phyloP scores from a whole-genome alignment of 2,888 invertebrate genomes.

The Drosophila mimetica region DNA sequence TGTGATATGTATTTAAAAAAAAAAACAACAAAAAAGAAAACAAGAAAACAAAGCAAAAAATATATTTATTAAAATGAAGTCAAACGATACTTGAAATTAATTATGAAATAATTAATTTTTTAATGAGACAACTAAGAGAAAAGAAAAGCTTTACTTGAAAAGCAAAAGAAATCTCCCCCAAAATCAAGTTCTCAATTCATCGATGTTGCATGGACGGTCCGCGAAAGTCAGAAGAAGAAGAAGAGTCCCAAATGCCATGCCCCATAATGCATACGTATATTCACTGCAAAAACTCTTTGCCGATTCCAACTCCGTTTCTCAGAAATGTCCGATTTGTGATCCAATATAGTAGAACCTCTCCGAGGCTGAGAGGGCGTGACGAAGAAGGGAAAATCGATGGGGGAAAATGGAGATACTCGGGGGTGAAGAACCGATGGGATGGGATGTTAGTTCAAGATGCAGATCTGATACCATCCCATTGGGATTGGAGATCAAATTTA shows the following conservation, averaged over 20 bases:
- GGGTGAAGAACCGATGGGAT: slow-evolving; percentile 3
- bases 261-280: slow-evolving; percentile 37
- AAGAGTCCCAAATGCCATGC: not conserved
- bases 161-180: slow-evolving; percentile 58
- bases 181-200: slow-evolving; percentile 51
- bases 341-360: not conserved
- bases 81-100: slow-evolving; percentile 68
- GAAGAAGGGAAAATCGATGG: slow-evolving; percentile 51
- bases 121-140: slow-evolving; percentile 59
- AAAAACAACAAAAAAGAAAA: slow-evolving; percentile 47
- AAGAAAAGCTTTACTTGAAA: slow-evolving; percentile 59
- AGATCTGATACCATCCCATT: too few species aligned
- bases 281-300: slow-evolving; percentile 30
- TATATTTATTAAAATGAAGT: slow-evolving; percentile 65
- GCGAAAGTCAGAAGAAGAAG: not conserved
- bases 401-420: not conserved
- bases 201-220: slow-evolving; percentile 34
- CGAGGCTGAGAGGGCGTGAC: slow-evolving; percentile 37
- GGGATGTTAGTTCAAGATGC: not conserved
- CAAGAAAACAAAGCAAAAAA: slow-evolving; percentile 56
- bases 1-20: slow-evolving; percentile 84
- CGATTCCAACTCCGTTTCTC: slow-evolving; percentile 24
- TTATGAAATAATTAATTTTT: slow-evolving; percentile 75
- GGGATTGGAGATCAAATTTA: too few species aligned
- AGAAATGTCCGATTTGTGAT: slow-evolving; percentile 31